These are phyloP conservation scores for Rachycentron canadum DNA, from an alignment of 2,797 vertebrate genomes.

Conservation along the genomic window DNA sequence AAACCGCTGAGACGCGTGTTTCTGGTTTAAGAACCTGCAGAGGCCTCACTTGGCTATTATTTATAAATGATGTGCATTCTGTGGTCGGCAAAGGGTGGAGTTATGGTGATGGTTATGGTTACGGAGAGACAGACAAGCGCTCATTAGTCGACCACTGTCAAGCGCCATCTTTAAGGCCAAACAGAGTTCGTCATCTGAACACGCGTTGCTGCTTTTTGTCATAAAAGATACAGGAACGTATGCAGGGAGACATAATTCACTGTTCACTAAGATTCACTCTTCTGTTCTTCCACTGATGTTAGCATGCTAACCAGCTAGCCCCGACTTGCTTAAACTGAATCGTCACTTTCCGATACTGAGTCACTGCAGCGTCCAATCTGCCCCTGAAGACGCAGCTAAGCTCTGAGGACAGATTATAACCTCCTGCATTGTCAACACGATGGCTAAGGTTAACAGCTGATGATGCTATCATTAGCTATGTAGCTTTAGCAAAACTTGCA, in stretches of 20 bases:
- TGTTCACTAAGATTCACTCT: no score
- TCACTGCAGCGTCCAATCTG: no score
- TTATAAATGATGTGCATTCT: conserved; percentile 36
- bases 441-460: no score
- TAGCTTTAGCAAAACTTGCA: no score
- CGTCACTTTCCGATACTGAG: no score
- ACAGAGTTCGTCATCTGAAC: conserved; percentile 31
- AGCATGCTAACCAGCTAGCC: not conserved
- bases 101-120: conserved; percentile 10
- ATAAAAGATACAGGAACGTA: conserved; percentile 5
- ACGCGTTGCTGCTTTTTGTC: conserved; percentile 6
- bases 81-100: conserved; percentile 64
- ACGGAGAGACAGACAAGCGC: conserved; percentile 23
- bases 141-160: conserved; percentile 25
- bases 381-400: no score
- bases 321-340: no score
- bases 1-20: conserved; percentile 62
- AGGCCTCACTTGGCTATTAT: conserved; percentile 29
- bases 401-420: no score
- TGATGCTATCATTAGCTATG: no score
- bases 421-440: no score
- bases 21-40: conserved; percentile 61
- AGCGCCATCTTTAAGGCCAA: conserved; percentile 41
- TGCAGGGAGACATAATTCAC: conserved; percentile 9
- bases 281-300: not conserved